phyloP scores from a whole-genome alignment of 2,888 invertebrate genomes.

The Mechanitis messenoides region DNA sequence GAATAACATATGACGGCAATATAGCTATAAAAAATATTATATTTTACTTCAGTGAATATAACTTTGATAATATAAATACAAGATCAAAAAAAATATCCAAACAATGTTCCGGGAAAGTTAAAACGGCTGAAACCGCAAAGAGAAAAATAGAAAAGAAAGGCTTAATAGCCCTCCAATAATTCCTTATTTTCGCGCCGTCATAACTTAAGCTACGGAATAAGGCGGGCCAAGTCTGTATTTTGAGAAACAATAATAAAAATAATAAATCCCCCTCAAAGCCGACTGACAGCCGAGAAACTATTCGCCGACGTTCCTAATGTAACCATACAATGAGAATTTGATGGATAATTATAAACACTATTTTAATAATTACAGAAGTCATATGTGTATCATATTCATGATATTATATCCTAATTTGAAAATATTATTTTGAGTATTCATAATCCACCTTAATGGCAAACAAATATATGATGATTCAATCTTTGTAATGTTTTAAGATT shows the following conservation, averaged over 20 bases:
- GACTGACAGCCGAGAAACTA: slow-evolving; percentile 73
- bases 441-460: no score
- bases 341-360: slow-evolving; percentile 6
- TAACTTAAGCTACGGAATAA: slow-evolving; percentile 36
- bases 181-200: slow-evolving; percentile 30
- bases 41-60: neutral
- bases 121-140: slow-evolving; percentile 9
- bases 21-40: neutral
- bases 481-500: no score
- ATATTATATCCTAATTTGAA: no score
- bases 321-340: slow-evolving; percentile 26
- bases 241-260: slow-evolving; percentile 73
- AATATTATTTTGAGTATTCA: no score
- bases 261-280: slow-evolving; percentile 73
- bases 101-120: slow-evolving; percentile 15
- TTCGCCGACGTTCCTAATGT: slow-evolving; percentile 52
- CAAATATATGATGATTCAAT: no score
- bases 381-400: no score
- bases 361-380: neutral
- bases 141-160: slow-evolving; percentile 13
- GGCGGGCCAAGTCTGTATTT: slow-evolving; percentile 49
- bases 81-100: slow-evolving; percentile 18
- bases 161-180: slow-evolving; percentile 27
- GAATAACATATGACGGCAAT: neutral
- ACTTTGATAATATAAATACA: slow-evolving; percentile 3